Conservation (phyloP, 2,113 vertebrate genomes). For the Salvelinus fontinalis region DNA sequence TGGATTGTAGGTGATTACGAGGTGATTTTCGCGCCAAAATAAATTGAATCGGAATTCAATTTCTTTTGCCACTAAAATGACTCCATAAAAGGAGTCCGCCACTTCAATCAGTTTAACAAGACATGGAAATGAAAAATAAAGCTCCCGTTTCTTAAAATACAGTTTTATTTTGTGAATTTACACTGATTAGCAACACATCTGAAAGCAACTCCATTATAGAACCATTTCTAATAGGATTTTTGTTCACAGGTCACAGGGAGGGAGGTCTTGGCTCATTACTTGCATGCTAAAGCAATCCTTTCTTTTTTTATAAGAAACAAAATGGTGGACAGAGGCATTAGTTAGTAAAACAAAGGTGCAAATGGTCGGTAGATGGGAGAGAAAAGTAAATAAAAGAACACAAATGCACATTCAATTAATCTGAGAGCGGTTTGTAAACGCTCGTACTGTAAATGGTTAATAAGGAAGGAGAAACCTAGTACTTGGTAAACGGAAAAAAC, state of each 20-base stretch:
- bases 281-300: slow-evolving; percentile 83
- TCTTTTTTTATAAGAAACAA: slow-evolving; percentile 37
- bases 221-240: slow-evolving; percentile 87
- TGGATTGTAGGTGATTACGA: neutral
- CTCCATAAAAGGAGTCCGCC: neutral
- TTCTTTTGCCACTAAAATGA: too few species aligned
- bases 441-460: slow-evolving; percentile 76
- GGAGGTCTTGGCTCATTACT: slow-evolving; percentile 89
- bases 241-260: slow-evolving; percentile 89
- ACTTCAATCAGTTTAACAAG: slow-evolving; percentile 2
- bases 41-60: too few species aligned
- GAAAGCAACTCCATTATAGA: slow-evolving; percentile 92
- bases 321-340: slow-evolving; percentile 78
- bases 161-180: slow-evolving; percentile 99
- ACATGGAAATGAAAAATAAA: slow-evolving; percentile 52
- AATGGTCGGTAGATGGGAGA: slow-evolving; percentile 57
- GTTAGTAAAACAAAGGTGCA: slow-evolving; percentile 90
- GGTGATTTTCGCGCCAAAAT: too few species aligned
- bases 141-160: slow-evolving; percentile 85
- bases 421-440: slow-evolving; percentile 68
- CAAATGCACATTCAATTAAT: slow-evolving; percentile 84
- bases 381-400: slow-evolving; percentile 49
- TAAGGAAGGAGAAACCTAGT: slow-evolving; percentile 72
- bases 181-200: slow-evolving; percentile 98
- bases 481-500: slow-evolving; percentile 79